Evolutionary conservation across 2,113 vertebrate species (phyloP).

Genomic region (Telmatochromis bifrenatus): DNA sequence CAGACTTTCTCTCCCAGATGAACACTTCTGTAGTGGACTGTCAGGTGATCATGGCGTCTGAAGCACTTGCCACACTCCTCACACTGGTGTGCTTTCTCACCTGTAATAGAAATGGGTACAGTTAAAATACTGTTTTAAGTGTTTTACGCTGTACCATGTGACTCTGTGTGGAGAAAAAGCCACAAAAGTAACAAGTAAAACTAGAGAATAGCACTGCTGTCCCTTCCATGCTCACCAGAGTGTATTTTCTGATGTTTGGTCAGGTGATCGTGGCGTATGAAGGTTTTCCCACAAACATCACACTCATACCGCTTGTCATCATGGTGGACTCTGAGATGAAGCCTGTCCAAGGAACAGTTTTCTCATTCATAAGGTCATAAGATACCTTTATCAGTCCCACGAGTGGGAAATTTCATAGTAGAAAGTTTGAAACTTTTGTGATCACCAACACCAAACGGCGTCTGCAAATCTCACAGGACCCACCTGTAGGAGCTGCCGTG

Average conservation of each 20-base stretch:
- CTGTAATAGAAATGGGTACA: slow-evolving; percentile 46
- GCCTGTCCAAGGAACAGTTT: slow-evolving; percentile 60
- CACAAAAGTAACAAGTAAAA: neutral
- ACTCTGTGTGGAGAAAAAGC: fast-evolving
- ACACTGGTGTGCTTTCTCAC: slow-evolving; percentile 96
- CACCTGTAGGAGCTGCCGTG: slow-evolving; percentile 98
- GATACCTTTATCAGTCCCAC: too few species aligned
- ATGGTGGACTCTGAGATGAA: slow-evolving; percentile 92
- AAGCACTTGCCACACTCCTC: slow-evolving; percentile 98
- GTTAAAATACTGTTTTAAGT: neutral
- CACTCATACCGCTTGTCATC: slow-evolving; percentile 97
- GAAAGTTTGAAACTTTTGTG: neutral
- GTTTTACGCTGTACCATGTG: fast-evolving
- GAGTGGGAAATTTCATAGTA: neutral
- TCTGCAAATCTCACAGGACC: neutral
- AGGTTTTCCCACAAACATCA: slow-evolving; percentile 95
- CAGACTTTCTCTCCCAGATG: slow-evolving; percentile 97
- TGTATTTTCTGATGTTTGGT: slow-evolving; percentile 98
- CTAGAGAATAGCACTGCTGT: neutral
- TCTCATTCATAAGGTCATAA: neutral
- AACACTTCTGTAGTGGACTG: slow-evolving; percentile 94
- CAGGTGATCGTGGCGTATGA: slow-evolving; percentile 95
- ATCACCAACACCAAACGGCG: neutral
- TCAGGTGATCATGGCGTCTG: slow-evolving; percentile 91
- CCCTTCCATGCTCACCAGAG: slow-evolving; percentile 74